Evolutionary conservation across 2,888 invertebrate genomes (phyloP), one percentile per base, ranked within the genome.

Genomic region (Mellilla xanthometata): DNA sequence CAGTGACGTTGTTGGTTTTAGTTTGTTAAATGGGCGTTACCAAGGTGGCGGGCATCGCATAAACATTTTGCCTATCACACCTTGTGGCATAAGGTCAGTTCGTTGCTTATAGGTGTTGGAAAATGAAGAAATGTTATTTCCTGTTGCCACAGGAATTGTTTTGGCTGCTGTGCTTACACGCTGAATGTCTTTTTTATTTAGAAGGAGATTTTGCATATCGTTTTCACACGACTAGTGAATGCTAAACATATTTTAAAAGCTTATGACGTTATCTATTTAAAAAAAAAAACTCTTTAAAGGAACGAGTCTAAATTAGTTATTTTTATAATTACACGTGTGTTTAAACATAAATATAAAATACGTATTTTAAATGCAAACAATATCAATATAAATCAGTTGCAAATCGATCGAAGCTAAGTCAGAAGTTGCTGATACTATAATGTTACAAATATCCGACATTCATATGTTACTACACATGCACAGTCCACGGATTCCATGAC

Each of bases 21-120:
- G 90, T 88, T 76, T 77, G 74, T 90, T 72, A 89, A 81, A 72
- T 90, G 90, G 90, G 80, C 81, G 76, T 78, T 88, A 63, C 85
- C 85, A 63, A 80, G 90, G 65, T 90, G 90, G 90, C 83, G 90
- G 58, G 84, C 88, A 56, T 90, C 89, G 57, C 83, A 86, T 81
- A 90, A 85, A 73, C 81, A 79, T 65, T 78, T 81, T 78, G 77
- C 81, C 56, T 85, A 76, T 68, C 76, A 82, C 68, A 67, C 69
- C 58, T 71, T 83, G 61, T 83, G 82, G 76, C 77, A 71, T 72
- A 82, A 90, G 90, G 90, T 90, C 74, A 82, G 85, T 85, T 72
- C 62, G 73, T 48, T 38, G 47, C 41, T 42, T 42, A 38, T 36
- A 32, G 29, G 40, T 19, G 23, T 72, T 73, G 62, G 58, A 59